A percentile compares a stretch with the other conserved stretches of the same genome.
Evolutionary conservation across 2,113 vertebrate species (phyloP).

Genomic region (Bos indicus): DNA sequence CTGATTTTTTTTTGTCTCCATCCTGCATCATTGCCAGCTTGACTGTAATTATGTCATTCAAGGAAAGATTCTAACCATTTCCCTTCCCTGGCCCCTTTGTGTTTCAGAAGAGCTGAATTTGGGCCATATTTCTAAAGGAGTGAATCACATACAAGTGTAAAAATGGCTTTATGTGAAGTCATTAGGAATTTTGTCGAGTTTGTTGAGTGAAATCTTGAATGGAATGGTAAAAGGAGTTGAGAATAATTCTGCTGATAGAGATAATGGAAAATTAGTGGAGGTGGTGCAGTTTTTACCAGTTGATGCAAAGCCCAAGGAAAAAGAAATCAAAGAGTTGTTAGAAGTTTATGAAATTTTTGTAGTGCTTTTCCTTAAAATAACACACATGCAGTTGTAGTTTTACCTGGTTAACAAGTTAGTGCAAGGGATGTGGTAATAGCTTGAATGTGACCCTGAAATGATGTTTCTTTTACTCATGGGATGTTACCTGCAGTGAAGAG

Average conservation of each 20-base stretch:
- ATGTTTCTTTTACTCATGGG: not conserved
- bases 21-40: slow-evolving; percentile 47
- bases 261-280: not conserved
- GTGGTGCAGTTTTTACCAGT: not conserved
- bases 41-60: slow-evolving; percentile 48
- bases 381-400: not conserved
- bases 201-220: not conserved
- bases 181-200: not conserved
- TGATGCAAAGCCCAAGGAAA: not conserved
- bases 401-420: not conserved
- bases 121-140: slow-evolving; percentile 33
- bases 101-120: slow-evolving; percentile 23
- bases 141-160: slow-evolving; percentile 4
- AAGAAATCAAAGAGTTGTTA: not conserved
- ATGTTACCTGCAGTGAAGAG: not conserved
- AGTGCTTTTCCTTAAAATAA: not conserved
- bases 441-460: not conserved
- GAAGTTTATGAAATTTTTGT: not conserved
- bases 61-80: slow-evolving; percentile 40
- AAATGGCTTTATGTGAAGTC: not conserved
- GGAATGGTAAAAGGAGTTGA: not conserved
- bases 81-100: slow-evolving; percentile 14
- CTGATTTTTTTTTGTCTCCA: slow-evolving; percentile 27
- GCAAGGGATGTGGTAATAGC: not conserved
- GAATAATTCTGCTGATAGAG: not conserved